phyloP scores from a whole-genome alignment of 2,797 vertebrate species.

The Sebastolobus alascanus region DNA sequence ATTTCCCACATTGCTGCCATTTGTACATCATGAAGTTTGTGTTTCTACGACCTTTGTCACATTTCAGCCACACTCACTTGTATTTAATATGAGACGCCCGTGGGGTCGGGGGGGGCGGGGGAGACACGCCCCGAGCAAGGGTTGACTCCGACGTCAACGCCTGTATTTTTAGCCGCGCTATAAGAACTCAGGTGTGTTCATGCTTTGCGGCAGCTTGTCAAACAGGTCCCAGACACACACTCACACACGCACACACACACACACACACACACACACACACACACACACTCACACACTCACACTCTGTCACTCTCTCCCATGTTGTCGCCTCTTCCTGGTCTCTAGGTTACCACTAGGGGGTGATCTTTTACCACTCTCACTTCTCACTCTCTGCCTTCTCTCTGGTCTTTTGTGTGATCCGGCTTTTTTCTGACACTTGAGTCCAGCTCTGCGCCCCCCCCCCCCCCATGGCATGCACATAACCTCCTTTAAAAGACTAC shows the following conservation, averaged over 20 bases:
- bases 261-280: not conserved
- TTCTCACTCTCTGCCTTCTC: not conserved
- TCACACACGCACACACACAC: not conserved
- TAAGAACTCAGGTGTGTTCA: constrained; percentile 72
- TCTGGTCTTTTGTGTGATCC: constrained; percentile 61
- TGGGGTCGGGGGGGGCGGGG: not conserved
- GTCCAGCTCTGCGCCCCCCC: not conserved
- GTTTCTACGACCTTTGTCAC: not conserved
- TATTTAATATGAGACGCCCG: not conserved
- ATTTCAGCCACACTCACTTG: not conserved
- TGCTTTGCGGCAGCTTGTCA: constrained; percentile 26
- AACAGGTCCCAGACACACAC: constrained; percentile 17
- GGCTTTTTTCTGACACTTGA: constrained; percentile 23
- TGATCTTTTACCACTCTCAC: constrained; percentile 52
- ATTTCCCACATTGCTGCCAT: not conserved
- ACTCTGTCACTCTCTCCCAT: not conserved
- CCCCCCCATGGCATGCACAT: not conserved
- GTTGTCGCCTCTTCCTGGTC: constrained; percentile 2
- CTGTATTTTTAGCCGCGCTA: constrained; percentile 79
- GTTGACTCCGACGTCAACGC: constrained; percentile 7
- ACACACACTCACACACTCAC: not conserved
- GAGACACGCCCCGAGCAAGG: constrained; percentile 35
- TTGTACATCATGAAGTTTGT: not conserved
- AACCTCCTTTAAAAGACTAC: not conserved
- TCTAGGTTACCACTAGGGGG: constrained; percentile 74